phyloP scores from a whole-genome alignment of 2,113 vertebrate genomes.

The Pseudolaguvia tuberculata region DNA sequence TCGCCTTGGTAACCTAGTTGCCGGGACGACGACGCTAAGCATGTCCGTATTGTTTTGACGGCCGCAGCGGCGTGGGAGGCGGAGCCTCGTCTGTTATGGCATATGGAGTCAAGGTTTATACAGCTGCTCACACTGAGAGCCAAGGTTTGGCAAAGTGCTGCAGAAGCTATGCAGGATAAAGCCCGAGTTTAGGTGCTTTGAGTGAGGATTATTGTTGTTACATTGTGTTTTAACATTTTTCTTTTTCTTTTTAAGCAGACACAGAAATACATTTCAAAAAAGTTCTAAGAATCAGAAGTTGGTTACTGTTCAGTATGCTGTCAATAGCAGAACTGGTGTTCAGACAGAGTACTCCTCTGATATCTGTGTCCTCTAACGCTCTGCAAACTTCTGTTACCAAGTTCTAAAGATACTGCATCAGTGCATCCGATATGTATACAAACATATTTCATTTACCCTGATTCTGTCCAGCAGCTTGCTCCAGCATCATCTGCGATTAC shows the following conservation, averaged over 20 bases:
- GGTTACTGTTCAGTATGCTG: not conserved
- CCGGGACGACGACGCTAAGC: too few relatives aligned
- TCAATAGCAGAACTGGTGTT: not conserved
- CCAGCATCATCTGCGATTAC: not conserved
- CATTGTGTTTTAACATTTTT: too few relatives aligned
- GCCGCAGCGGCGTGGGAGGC: too few relatives aligned
- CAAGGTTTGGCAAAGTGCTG: not conserved
- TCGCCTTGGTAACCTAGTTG: too few relatives aligned
- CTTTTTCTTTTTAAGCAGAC: not conserved
- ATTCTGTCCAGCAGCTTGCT: not conserved
- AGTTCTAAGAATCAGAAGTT: not conserved
- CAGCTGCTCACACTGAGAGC: not conserved
- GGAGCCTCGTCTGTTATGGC: too few relatives aligned
- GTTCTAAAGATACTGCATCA: not conserved
- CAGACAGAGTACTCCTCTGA: not conserved
- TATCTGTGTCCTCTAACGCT: not conserved
- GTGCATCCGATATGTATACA: not conserved
- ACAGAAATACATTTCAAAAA: not conserved
- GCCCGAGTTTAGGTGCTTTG: not conserved
- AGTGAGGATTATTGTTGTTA: not conserved
- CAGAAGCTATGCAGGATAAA: not conserved
- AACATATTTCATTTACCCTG: not conserved
- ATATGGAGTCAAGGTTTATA: conserved; percentile 6
- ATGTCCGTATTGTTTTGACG: not conserved
- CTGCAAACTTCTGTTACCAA: not conserved